Evolutionary conservation across 2,888 invertebrate species (phyloP), one percentile per base, ranked within the genome.

Genomic region (Uloborus plumipes): DNA sequence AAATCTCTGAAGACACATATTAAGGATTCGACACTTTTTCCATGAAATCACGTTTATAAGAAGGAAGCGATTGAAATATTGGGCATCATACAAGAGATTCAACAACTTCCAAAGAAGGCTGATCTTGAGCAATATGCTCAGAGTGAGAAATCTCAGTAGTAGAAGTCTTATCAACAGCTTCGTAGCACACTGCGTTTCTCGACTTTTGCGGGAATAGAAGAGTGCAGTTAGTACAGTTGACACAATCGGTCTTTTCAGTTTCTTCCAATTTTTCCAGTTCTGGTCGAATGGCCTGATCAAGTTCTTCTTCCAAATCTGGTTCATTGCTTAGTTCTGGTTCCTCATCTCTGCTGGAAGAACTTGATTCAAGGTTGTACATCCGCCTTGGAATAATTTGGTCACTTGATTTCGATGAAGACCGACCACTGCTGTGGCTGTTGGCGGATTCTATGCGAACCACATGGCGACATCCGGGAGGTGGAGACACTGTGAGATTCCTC

Each of bases 171-270:
- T 81, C 74, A 16, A 31, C 55, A 7, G 64, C 20, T 18, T 71
- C 71, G 22, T 70, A 69, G 14, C 18, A 22, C 31, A 53, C 58
- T 4, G 50, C 66, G 51, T 14, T 51, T 51, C 39, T 66, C 11
- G 18, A 13, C 58, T 61, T 72, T 4, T 67, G 72, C n/a, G 76
- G 83, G 22, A 83, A 83, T 15, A 83, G 50, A 11, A 83, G 22
- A 2, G 72, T 79, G 18, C 84, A 84, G 31, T 84, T 78, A 16
- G 84, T 79, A 66, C 84, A 84, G 49, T 66, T 72, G 16, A 82
- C 71, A 67, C 82, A 83, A 26, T 73, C 81, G 14, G 18, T 61
- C 31, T 51, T 59, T 1, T 76, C 76, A 11, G 62, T 51, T 51
- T 72, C 83, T 9, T 72, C 83, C 0, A 83, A 26, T 15, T 62